Conservation (phyloP, 2,797 vertebrate genomes). For the Sylvia borin region DNA sequence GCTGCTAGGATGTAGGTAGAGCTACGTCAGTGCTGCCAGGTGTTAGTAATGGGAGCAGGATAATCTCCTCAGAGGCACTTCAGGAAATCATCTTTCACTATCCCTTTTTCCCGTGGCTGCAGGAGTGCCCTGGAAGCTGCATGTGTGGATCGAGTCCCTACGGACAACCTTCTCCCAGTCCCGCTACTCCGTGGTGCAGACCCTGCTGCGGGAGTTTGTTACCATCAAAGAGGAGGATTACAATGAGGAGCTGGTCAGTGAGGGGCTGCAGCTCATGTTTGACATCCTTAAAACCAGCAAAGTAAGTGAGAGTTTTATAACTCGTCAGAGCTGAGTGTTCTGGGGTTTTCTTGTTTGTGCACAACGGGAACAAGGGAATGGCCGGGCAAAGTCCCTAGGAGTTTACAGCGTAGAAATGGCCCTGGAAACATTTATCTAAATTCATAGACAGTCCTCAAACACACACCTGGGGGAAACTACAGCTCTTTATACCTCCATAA, state of each 20-base stretch:
- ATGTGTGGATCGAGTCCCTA: conserved; percentile 94
- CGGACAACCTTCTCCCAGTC: conserved; percentile 91
- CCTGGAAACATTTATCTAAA: not conserved
- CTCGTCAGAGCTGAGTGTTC: not conserved
- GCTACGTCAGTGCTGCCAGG: not conserved
- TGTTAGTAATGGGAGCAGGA: not conserved
- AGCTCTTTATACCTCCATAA: not conserved
- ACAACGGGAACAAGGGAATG: not conserved
- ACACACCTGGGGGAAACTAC: no score
- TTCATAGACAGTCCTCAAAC: not conserved
- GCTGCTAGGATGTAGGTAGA: not conserved
- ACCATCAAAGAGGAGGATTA: conserved; percentile 94
- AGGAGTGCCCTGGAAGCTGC: conserved; percentile 96
- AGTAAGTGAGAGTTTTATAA: conserved; percentile 64
- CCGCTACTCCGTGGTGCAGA: conserved; percentile 85
- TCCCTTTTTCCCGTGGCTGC: not conserved
- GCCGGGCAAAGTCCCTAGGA: not conserved
- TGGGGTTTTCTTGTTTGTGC: not conserved
- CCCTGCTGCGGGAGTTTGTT: conserved; percentile 89
- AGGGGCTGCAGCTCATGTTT: conserved; percentile 92
- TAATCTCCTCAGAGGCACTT: not conserved
- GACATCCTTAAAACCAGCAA: conserved; percentile 90
- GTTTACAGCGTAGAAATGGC: not conserved
- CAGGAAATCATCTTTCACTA: not conserved
- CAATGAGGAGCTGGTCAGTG: conserved; percentile 87